A percentile compares a stretch with the other conserved stretches of the same genome.
These are phyloP conservation scores for Brachypodius melanocephalos DNA, from an alignment of 2,113 vertebrate species.

Conservation along the genomic window DNA sequence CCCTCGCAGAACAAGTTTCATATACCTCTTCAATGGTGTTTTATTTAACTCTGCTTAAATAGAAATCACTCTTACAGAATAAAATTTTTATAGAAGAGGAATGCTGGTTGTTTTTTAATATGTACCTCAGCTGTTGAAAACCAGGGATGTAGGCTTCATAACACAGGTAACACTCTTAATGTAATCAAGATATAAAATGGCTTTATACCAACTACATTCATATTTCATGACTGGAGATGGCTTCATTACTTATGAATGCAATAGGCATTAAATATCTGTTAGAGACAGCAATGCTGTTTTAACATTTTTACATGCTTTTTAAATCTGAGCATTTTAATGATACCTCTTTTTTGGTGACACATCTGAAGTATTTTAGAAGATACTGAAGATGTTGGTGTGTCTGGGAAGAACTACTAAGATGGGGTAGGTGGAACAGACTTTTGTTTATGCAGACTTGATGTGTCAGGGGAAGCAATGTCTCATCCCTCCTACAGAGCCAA, in stretches of 20 bases:
- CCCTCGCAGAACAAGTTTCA: neutral
- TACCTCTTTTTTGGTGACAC: neutral
- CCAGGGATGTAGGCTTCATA: neutral
- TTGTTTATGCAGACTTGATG: neutral
- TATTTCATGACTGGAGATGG: constrained; percentile 50
- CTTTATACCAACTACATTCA: constrained; percentile 11
- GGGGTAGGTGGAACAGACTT: neutral
- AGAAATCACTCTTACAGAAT: neutral
- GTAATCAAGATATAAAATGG: constrained; percentile 36
- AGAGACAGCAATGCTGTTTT: neutral
- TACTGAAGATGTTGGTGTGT: neutral
- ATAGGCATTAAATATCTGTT: neutral
- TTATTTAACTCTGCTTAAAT: neutral
- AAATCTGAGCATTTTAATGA: constrained; percentile 5
- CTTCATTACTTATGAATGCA: constrained; percentile 38
- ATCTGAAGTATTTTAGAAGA: neutral
- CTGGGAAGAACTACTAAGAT: neutral
- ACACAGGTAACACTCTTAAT: neutral
- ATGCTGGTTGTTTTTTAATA: neutral
- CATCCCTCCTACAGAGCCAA: neutral
- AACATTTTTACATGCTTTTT: constrained; percentile 31
- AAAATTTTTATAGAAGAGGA: neutral
- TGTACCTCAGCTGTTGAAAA: neutral
- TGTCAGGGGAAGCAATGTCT: neutral
- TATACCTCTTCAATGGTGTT: neutral